Base-by-base conservation (phyloP, 2,113 vertebrate species). In the Phylloscopus trochilus region DNA sequence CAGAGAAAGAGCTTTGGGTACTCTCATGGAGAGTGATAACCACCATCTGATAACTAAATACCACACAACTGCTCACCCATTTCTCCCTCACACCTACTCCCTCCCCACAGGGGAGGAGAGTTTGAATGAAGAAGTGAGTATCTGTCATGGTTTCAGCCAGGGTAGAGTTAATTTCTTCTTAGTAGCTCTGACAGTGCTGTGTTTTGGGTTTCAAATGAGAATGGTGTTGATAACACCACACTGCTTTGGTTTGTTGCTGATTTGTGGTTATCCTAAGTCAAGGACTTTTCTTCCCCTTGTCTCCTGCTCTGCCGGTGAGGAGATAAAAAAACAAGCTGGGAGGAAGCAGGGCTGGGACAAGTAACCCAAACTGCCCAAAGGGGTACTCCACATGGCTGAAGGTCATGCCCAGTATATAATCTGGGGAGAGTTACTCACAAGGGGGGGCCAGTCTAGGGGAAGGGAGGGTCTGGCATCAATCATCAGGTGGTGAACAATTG, bases 81-180 rank as follows among this genome's bases (percentile, higher is more conserved):
- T 67, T 60, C 46, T 51, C n/a, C n/a, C 15, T 28, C 47, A 16
- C 1, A 1, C 10, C 8, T 9, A 23, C 23, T 24, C 27, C 7
- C 13, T 60, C 24, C 13, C 6, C 0, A 0, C 1, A 17, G 19
- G 13, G 37, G 27, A 74, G n/a, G 16, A 75, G 20, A 59, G 30
- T n/a, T n/a, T 75, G 53, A 67, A 46, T 18, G 10, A 46, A 68
- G 23, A 39, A 6, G 28, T 30, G 39, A 59, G 53, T 51, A 5
- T 30, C 15, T 24, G 37, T 30, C 52, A 2, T 28, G 3, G 23
- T 15, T 52, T 59, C 78, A 82, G 23, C 28, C 15, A 17, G 8
- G 10, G 23, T 9, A 52, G 44, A 67, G 37, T 46, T 89, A 30
- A 67, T 39, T 89, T 49, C 24, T 81, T 44, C 19, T 60, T 69